These are phyloP conservation scores for Charaxes varanes DNA, from an alignment of 1,140 invertebrate genomes.

Conservation along the genomic window DNA sequence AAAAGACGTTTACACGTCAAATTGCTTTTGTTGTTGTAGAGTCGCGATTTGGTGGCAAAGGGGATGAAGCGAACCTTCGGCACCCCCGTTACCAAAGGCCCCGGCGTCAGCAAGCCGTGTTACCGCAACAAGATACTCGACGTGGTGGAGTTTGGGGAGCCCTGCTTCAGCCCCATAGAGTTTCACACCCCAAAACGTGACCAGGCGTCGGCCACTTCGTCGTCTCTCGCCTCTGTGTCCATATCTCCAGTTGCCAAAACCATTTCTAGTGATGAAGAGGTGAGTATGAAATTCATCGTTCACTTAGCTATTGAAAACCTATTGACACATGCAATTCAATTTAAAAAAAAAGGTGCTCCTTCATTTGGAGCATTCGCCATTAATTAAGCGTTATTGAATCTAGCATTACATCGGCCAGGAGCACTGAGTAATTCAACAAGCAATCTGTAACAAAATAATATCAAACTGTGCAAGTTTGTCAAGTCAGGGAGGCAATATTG, in stretches of 20 bases:
- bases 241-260: slow-evolving; percentile 52
- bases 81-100: slow-evolving; percentile 40
- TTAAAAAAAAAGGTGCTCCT: too few relatives aligned
- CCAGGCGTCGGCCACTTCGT: slow-evolving; percentile 32
- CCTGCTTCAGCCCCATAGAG: slow-evolving; percentile 54
- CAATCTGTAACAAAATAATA: too few relatives aligned
- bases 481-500: too few relatives aligned
- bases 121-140: slow-evolving; percentile 57
- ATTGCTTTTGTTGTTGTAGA: slow-evolving; percentile 27
- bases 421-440: too few relatives aligned
- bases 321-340: too few relatives aligned
- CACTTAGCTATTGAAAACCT: too few relatives aligned
- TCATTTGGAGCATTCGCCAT: too few relatives aligned
- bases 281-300: slow-evolving; percentile 12
- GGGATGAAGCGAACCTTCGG: slow-evolving; percentile 62
- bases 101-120: slow-evolving; percentile 27
- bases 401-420: too few relatives aligned
- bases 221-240: slow-evolving; percentile 43
- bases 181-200: slow-evolving; percentile 41
- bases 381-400: too few relatives aligned
- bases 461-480: too few relatives aligned
- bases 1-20: not conserved
- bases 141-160: slow-evolving; percentile 47
- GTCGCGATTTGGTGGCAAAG: slow-evolving; percentile 39
- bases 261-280: slow-evolving; percentile 51